Evolutionary conservation across 2,888 invertebrate genomes (phyloP).

Genomic region (Xylophagus ater): DNA sequence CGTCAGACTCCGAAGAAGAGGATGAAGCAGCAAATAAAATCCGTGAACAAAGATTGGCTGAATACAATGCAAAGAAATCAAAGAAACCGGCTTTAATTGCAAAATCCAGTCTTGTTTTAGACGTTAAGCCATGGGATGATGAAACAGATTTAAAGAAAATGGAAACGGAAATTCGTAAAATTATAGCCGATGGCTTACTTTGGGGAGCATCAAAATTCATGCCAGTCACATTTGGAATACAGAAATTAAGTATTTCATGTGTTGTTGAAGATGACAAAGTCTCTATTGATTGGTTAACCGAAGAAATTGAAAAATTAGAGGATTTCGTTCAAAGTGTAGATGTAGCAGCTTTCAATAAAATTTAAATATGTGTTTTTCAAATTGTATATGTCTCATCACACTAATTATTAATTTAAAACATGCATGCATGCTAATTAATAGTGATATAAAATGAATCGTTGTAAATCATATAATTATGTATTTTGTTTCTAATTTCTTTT

Average conservation of each 20-base stretch:
- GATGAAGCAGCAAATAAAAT: slow-evolving; percentile 61
- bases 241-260: slow-evolving; percentile 82
- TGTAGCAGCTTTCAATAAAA: slow-evolving; percentile 92
- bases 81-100: slow-evolving; percentile 85
- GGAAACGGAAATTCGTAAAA: slow-evolving; percentile 67
- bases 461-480: too few species aligned
- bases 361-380: too few species aligned
- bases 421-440: too few species aligned
- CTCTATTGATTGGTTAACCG: slow-evolving; percentile 75
- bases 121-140: slow-evolving; percentile 85
- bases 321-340: slow-evolving; percentile 87
- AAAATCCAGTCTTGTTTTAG: slow-evolving; percentile 87
- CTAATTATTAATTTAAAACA: too few species aligned
- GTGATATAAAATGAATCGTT: too few species aligned
- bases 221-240: slow-evolving; percentile 83
- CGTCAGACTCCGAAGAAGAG: slow-evolving; percentile 68
- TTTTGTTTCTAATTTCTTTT: too few species aligned
- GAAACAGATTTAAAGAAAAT: slow-evolving; percentile 84
- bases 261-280: slow-evolving; percentile 96
- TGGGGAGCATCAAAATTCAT: slow-evolving; percentile 92
- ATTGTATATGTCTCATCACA: too few species aligned
- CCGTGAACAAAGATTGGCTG: slow-evolving; percentile 77
- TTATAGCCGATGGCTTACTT: slow-evolving; percentile 72
- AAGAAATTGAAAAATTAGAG: slow-evolving; percentile 72
- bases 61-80: slow-evolving; percentile 83